Evolutionary conservation across 2,113 vertebrate species (phyloP).

Genomic region (Nanorana parkeri): DNA sequence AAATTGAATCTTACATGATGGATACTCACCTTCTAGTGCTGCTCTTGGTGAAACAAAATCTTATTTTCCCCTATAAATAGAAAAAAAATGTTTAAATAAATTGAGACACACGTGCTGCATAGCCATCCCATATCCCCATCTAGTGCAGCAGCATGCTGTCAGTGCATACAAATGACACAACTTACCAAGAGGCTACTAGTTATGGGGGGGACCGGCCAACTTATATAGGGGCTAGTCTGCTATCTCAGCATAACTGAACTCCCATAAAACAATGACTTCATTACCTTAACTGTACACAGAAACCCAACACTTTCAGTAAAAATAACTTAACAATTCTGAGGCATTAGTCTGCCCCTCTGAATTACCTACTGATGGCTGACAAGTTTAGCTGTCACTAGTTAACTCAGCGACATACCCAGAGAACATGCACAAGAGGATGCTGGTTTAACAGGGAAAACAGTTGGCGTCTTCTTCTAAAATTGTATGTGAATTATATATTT

Average conservation of each 20-base stretch:
- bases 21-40: conserved; percentile 5
- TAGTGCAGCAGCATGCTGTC: neutral
- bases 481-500: neutral
- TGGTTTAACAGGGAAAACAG: no score
- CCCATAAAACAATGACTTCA: neutral
- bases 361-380: conserved; percentile 3
- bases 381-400: neutral
- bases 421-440: neutral
- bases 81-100: neutral
- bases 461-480: no score
- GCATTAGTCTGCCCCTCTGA: neutral
- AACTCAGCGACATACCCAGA: neutral
- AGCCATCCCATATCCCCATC: no score
- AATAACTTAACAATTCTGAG: conserved; percentile 8
- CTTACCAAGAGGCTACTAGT: conserved; percentile 10
- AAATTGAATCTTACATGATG: no score
- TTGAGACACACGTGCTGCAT: neutral
- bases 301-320: conserved; percentile 37
- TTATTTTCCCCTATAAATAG: neutral
- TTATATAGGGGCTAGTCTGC: conserved; percentile 17
- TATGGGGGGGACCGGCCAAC: neutral
- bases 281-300: conserved; percentile 17
- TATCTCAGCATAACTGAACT: neutral
- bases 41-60: conserved; percentile 3
- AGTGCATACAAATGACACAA: neutral